These are phyloP conservation scores for Drosophila flavopinicola DNA, from an alignment of 2,888 invertebrate species.

Conservation along the genomic window DNA sequence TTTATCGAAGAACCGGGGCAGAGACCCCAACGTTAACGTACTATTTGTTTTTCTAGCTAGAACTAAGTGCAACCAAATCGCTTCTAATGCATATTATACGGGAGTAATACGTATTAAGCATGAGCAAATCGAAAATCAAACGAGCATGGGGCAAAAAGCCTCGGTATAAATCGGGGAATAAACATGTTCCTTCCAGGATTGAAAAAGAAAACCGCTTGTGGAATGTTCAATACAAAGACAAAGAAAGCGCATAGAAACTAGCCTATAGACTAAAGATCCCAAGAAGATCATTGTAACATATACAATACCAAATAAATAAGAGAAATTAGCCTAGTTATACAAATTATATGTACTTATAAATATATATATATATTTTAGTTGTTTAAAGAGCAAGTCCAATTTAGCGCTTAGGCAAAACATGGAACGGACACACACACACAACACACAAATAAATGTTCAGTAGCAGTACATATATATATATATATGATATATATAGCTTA, in stretches of 20 bases:
- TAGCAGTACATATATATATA: slow-evolving; percentile 22
- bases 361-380: slow-evolving; percentile 35
- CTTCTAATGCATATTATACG: slow-evolving; percentile 21
- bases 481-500: slow-evolving; percentile 21
- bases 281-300: slow-evolving; percentile 72
- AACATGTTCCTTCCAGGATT: slow-evolving; percentile 52
- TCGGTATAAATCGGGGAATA: slow-evolving; percentile 27
- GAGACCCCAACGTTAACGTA: slow-evolving; percentile 23
- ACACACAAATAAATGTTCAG: slow-evolving; percentile 38
- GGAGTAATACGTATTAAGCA: slow-evolving; percentile 11
- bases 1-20: slow-evolving; percentile 21
- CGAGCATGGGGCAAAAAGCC: slow-evolving; percentile 48
- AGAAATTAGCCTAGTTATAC: slow-evolving; percentile 68
- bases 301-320: slow-evolving; percentile 67
- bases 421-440: slow-evolving; percentile 4
- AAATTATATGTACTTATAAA: slow-evolving; percentile 49
- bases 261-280: slow-evolving; percentile 72
- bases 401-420: slow-evolving; percentile 37
- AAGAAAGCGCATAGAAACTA: slow-evolving; percentile 56
- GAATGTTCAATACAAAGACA: slow-evolving; percentile 21
- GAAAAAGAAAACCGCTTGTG: slow-evolving; percentile 24
- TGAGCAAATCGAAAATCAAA: slow-evolving; percentile 48
- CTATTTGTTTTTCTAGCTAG: slow-evolving; percentile 64
- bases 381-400: slow-evolving; percentile 51
- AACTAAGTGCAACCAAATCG: slow-evolving; percentile 44